Conservation (phyloP, 2,888 invertebrate species). For the Acronicta alni region DNA sequence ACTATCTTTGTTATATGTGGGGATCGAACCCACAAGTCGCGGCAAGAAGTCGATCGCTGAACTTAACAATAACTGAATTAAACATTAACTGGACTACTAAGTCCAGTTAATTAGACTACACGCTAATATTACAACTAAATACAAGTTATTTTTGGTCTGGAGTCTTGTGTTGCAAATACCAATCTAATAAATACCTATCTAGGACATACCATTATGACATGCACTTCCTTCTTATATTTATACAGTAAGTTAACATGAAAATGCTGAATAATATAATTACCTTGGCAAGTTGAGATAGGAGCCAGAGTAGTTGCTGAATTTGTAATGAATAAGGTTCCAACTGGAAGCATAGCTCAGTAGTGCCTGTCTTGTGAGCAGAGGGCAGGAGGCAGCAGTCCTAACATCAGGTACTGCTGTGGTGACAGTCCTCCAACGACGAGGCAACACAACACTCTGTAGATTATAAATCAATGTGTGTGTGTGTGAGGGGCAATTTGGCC, state of each 20-base stretch:
- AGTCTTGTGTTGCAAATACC: conserved; percentile 2
- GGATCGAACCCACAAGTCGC: no score
- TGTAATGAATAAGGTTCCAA: conserved; percentile 97
- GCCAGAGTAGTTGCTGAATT: conserved; percentile 96
- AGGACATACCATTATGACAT: not conserved
- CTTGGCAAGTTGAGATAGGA: conserved; percentile 96
- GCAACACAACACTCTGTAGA: conserved; percentile 93
- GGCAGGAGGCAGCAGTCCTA: conserved; percentile 84
- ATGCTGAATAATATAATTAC: no score
- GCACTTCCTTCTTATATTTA: not conserved
- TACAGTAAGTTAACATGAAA: no score
- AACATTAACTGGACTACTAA: no score
- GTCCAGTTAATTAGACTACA: no score
- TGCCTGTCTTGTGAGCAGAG: conserved; percentile 90
- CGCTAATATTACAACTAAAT: no score
- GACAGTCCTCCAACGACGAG: conserved; percentile 94
- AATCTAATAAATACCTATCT: not conserved
- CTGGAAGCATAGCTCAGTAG: conserved; percentile 94
- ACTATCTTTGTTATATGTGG: no score
- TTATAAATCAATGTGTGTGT: not conserved
- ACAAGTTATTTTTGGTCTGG: conserved; percentile 1
- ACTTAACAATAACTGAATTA: no score
- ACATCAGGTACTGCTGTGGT: conserved; percentile 90
- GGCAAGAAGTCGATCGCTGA: no score
- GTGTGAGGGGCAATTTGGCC: not conserved